Conservation (phyloP, 2,888 invertebrate genomes). For the Drosophila testacea region DNA sequence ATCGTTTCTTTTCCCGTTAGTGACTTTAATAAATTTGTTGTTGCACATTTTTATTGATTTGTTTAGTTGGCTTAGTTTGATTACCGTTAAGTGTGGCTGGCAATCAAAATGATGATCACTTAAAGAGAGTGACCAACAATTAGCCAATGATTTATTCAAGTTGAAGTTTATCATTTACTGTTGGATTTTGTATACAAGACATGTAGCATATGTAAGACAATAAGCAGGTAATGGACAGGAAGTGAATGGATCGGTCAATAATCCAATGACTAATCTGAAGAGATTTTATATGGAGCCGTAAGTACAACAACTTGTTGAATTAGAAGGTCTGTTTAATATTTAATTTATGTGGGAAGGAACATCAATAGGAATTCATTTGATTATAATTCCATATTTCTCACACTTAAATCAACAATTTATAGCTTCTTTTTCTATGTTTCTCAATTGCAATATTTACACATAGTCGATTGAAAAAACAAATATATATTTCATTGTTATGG, state of each 20-base stretch:
- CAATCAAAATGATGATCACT: conserved; percentile 51
- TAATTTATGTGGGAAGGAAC: conserved; percentile 52
- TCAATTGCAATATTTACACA: conserved; percentile 42
- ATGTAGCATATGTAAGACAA: conserved; percentile 10
- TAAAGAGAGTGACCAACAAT: conserved; percentile 26
- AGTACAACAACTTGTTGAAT: not conserved
- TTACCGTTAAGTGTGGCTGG: conserved; percentile 48
- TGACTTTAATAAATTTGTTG: conserved; percentile 20
- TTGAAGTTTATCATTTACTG: conserved; percentile 68
- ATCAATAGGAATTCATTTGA: conserved; percentile 22
- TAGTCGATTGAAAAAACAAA: conserved; percentile 25
- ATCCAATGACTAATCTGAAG: conserved; percentile 26
- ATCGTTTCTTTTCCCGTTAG: conserved; percentile 34
- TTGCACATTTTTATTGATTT: conserved; percentile 55
- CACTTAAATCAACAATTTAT: conserved; percentile 35
- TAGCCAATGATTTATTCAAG: conserved; percentile 55
- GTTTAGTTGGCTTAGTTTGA: conserved; percentile 50
- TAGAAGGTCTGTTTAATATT: conserved; percentile 16
- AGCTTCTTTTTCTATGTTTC: conserved; percentile 16
- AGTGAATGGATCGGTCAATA: conserved; percentile 47
- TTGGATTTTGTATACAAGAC: conserved; percentile 29
- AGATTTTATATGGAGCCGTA: not conserved
- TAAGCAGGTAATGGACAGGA: conserved; percentile 56
- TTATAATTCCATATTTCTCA: conserved; percentile 48
- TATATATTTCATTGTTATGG: conserved; percentile 27